phyloP scores from a whole-genome alignment of 1,140 invertebrate genomes.

The Pectinophora gossypiella region DNA sequence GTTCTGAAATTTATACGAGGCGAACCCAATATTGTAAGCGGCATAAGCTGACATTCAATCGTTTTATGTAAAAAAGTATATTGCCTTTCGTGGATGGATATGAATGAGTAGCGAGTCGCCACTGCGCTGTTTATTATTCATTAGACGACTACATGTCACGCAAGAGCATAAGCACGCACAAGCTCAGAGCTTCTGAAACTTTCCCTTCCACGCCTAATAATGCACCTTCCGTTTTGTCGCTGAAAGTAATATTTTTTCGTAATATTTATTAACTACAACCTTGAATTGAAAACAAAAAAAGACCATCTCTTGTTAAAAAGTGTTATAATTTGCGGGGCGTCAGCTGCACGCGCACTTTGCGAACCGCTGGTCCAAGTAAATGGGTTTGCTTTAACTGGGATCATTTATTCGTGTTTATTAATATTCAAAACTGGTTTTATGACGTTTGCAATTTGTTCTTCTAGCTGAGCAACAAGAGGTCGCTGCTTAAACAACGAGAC shows the following conservation, averaged over 20 bases:
- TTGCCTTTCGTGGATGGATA: constrained; percentile 60
- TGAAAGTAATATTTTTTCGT: constrained; percentile 15
- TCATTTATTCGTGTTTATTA: constrained; percentile 59
- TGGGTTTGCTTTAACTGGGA: constrained; percentile 37
- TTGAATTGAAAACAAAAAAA: too few relatives aligned
- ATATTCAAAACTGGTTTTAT: constrained; percentile 62
- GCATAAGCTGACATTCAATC: constrained; percentile 49
- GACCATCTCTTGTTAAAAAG: too few relatives aligned
- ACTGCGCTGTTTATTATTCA: constrained; percentile 70
- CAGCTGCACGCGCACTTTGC: constrained; percentile 33
- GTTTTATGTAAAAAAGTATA: constrained; percentile 59
- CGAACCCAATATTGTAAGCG: constrained; percentile 41
- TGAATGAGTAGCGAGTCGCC: constrained; percentile 67
- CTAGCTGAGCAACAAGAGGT: constrained; percentile 42
- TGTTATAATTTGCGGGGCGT: constrained; percentile 25
- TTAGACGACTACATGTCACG: constrained; percentile 69
- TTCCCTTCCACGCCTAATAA: constrained; percentile 32
- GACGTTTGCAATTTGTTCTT: constrained; percentile 62
- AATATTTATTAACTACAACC: too few relatives aligned
- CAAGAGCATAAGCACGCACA: constrained; percentile 64
- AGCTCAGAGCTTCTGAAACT: constrained; percentile 60
- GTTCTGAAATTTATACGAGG: constrained; percentile 32
- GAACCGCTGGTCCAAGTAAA: constrained; percentile 36
- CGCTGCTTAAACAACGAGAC: constrained; percentile 39
- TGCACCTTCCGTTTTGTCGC: not conserved